Evolutionary conservation across 35 echinoderm and acorn worm species (phyloP), one percentile per base, ranked within the genome.

Genomic region (Heliocidaris erythrogramma): DNA sequence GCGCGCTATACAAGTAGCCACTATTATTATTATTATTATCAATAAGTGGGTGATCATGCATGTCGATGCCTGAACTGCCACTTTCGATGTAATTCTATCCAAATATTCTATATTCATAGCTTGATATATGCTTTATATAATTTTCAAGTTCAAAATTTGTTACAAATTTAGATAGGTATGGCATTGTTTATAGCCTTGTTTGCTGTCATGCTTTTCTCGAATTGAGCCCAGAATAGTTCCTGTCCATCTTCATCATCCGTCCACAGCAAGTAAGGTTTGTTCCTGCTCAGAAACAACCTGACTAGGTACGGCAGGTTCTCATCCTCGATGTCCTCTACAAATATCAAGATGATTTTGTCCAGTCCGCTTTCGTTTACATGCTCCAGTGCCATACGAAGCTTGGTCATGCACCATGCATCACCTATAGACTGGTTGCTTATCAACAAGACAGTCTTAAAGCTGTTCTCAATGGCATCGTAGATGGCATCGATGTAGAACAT

Each of bases 201-300:
- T 10, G 60, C 27, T 48, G 31, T 94, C 84, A 71, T 86, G 16
- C 93, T 94, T 85, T 32, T 71, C 32, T 94, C 31, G 47, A 94
- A 86, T 24, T 27, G 29, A 18, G 32, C 32, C 93, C 93, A 85
- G 30, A 85, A 94, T 27, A 86, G 47, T 85, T 94, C 60, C 93
- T 85, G 93, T 31, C 93, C 84, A 52, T 94, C 61, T 85, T 85
- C 93, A 92, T 92, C 91, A 49, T 92, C 49, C 48, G 48, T 92
- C 91, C 91, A 92, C 91, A 92, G 27, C 47, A 59, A 59, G 91
- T n/a, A 92, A 92, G 91, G 91, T 59, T 59, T 92, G 91, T 92
- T 92, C 49, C 30, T 92, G 27, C 91, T 92, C 49, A 92, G 48
- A 21, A 92, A 92, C 31, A 92, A 48, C n/a, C 91, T 49, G 11